Evolutionary conservation across 2,888 invertebrate species (phyloP).

Genomic region (Zhengitettix transpicula): DNA sequence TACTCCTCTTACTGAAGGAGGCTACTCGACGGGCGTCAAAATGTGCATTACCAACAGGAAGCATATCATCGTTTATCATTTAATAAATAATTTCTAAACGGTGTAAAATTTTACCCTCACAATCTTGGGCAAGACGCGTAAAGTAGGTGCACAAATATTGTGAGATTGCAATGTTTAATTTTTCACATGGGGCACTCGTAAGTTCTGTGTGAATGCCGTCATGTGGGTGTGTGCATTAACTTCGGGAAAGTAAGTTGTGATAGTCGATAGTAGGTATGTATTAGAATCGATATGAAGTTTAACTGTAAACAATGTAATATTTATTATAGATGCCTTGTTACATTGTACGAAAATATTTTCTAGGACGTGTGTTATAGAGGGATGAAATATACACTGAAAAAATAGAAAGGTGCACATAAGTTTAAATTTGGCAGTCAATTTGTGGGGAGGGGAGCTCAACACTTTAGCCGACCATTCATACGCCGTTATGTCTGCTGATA

Average conservation of each 20-base stretch:
- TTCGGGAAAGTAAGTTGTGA: constrained; percentile 14
- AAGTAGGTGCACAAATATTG: neutral
- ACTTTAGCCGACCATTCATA: constrained; percentile 8
- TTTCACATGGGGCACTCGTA: neutral
- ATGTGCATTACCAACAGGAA: no score
- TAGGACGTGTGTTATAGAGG: constrained; percentile 11
- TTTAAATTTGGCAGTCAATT: constrained; percentile 10
- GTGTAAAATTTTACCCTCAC: no score
- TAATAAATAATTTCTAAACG: no score
- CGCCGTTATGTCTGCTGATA: constrained; percentile 5
- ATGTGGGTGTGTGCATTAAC: neutral
- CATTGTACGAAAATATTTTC: constrained; percentile 13
- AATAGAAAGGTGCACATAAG: constrained; percentile 7
- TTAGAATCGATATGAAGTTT: constrained; percentile 10
- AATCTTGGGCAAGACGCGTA: neutral
- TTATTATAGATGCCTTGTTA: constrained; percentile 14
- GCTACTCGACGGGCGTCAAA: no score
- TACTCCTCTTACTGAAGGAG: no score
- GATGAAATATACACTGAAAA: constrained; percentile 7
- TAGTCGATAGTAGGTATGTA: constrained; percentile 11
- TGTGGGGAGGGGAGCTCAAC: constrained; percentile 5
- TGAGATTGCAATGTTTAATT: neutral
- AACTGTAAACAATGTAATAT: constrained; percentile 13
- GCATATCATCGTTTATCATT: no score
- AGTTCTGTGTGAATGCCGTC: no score